Evolutionary conservation across 2,888 invertebrate genomes (phyloP), one percentile per base, ranked within the genome.

Genomic region (Baccha elongata): DNA sequence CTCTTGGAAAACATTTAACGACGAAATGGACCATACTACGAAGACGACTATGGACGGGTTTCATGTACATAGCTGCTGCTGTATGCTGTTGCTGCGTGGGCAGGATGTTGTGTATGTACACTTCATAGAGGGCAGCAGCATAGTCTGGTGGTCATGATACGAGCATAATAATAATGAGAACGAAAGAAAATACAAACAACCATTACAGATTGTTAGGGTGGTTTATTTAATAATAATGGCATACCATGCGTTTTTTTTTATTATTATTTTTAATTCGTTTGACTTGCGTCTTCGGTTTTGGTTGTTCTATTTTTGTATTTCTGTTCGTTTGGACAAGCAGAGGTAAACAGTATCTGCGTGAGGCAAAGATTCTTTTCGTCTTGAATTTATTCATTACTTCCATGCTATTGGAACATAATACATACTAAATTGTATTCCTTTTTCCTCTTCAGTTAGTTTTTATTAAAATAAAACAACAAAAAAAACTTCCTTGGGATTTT

Each of bases 191-290:
- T 11, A 55, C 37, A 50, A 37, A 10, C 19, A 48, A 60, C 65
- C 67, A 81, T 81, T 76, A 81, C 71, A 48, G 76, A 81, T 83
- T 50, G 83, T 78, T 78, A 64, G 83, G 78, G 78, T 78, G 78
- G 78, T 83, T 72, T 78, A 78, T 83, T 83, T 72, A 78, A 78
- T 83, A 83, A 78, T 68, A 71, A 71, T 71, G 60, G 55, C 62
- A 62, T 72, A 53, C 71, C 71, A 81, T 81, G 53, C 75, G 71
- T 62, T 73, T 75, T 74, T 35, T 48, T 69, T 50, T 58, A n/a
- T 55, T 65, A 15, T 48, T 29, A 60, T 48, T 3, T 62, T 52
- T 65, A 13, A 74, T 55, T 64, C 48, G 35, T 69, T 73, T 73
- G 62, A 60, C 68, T 69, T 69, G 60, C 68, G 58, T 68, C 52